Base-by-base conservation (phyloP, 2,888 invertebrate species). In the Horisme vitalbata region DNA sequence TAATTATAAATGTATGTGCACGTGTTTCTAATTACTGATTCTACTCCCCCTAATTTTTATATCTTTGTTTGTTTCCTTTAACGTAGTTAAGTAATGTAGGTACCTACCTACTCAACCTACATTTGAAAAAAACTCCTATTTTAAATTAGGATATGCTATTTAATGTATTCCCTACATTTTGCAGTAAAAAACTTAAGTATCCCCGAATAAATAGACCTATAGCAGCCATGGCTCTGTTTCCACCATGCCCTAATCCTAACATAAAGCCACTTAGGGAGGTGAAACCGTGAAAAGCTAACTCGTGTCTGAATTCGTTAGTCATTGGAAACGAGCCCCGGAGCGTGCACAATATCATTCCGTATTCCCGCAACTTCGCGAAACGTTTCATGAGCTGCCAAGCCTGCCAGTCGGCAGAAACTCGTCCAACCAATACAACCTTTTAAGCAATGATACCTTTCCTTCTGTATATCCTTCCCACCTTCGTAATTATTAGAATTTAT, bases 351-450 rank as follows among this genome's bases (percentile, higher is more conserved):
- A 68, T 63, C 67, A 69, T 68, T 63, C 53, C 50, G 49, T 62
- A 63, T 61, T 60, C 52, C 65, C 63, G 61, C 63, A 63, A 65
- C 63, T 73, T 66, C 45, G 69, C 68, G 56, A 63, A 58, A 60
- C 61, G 64, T 69, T 75, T 77, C 71, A 72, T 65, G 61, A 70
- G 59, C 65, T 74, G 71, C 69, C 83, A 83, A 81, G 79, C 51
- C 64, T 73, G 72, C 69, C 83, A 83, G 85, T 83, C 53, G 55
- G 63, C 71, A 71, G 68, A 65, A 59, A 67, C 66, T 65, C 71
- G 68, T 50, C 51, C 65, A 51, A 71, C 51, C 56, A 57, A 58
- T 55, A 59, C 51, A 45, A 49, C 55, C 48, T 51, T 33, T 35
- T 51, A n/a, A 55, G 52, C 59, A 45, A 76, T 71, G 66, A 48